A percentile compares a stretch with the other conserved stretches of the same genome.
These are phyloP conservation scores for Littorina saxatilis DNA, from an alignment of 1,140 invertebrate species.

Conservation along the genomic window DNA sequence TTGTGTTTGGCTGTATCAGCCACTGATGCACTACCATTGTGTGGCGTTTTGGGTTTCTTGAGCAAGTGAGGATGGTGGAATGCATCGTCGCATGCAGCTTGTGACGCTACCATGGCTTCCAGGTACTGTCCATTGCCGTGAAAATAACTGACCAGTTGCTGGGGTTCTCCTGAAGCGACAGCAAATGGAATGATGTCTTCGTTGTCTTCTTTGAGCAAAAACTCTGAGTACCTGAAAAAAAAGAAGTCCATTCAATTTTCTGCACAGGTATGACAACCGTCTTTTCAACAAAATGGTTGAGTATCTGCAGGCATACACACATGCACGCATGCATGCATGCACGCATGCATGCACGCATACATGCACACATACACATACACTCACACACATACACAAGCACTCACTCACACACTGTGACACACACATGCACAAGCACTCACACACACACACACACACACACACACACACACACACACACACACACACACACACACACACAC, in stretches of 20 bases:
- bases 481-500: too few relatives aligned
- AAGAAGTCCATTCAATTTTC: too few relatives aligned
- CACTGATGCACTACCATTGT: neutral
- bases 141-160: slow-evolving; percentile 70
- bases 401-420: too few relatives aligned
- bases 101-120: slow-evolving; percentile 68
- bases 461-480: too few relatives aligned
- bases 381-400: too few relatives aligned
- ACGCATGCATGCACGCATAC: neutral
- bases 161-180: slow-evolving; percentile 67
- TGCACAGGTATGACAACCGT: too few relatives aligned
- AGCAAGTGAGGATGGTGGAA: slow-evolving; percentile 30
- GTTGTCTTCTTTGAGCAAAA: slow-evolving; percentile 69
- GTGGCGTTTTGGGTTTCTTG: neutral
- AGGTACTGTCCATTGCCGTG: slow-evolving; percentile 61
- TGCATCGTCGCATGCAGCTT: slow-evolving; percentile 64
- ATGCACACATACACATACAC: too few relatives aligned
- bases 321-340: neutral
- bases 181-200: slow-evolving; percentile 69
- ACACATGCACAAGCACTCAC: too few relatives aligned
- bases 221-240: slow-evolving; percentile 66
- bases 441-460: too few relatives aligned
- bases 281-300: too few relatives aligned
- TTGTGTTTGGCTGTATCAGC: neutral
- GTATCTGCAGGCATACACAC: too few relatives aligned